Conservation (phyloP, 2,888 invertebrate genomes). For the Venusia cambrica region DNA sequence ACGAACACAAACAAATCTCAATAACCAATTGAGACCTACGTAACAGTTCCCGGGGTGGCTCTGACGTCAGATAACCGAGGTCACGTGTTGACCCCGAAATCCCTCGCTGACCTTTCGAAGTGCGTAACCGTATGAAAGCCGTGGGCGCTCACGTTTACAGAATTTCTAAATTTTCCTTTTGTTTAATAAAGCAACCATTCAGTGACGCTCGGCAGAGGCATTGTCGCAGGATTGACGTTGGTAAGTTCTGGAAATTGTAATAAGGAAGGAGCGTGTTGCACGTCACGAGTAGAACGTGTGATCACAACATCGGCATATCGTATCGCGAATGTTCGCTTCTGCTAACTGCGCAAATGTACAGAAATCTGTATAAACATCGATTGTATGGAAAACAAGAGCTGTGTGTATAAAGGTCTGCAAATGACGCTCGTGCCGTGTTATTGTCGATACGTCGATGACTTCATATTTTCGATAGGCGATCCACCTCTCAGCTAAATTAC, state of each 20-base stretch:
- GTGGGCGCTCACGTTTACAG: constrained; percentile 38
- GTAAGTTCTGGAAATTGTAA: constrained; percentile 9
- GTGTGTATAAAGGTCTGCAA: constrained; percentile 52
- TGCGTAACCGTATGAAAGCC: constrained; percentile 37
- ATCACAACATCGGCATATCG: constrained; percentile 41
- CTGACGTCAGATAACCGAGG: constrained; percentile 57
- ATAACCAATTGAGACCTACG: constrained; percentile 43
- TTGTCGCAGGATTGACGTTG: constrained; percentile 2
- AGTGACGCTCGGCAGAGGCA: neutral
- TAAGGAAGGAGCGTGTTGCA: constrained; percentile 14
- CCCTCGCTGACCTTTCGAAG: constrained; percentile 32
- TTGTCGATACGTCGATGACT: constrained; percentile 60
- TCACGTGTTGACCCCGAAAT: constrained; percentile 44
- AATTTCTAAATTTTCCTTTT: constrained; percentile 30
- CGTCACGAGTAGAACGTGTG: constrained; percentile 15
- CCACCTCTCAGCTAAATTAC: too few relatives aligned
- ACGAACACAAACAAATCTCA: too few relatives aligned
- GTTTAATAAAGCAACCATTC: too few relatives aligned
- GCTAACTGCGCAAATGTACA: constrained; percentile 65
- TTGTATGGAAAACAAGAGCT: constrained; percentile 53
- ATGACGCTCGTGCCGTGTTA: constrained; percentile 48
- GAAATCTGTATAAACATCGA: constrained; percentile 70
- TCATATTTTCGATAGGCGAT: constrained; percentile 52
- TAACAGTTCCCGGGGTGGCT: constrained; percentile 34
- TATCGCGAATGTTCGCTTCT: constrained; percentile 35